Conservation (phyloP, 2,888 invertebrate species). For the Axea sp. region DNA sequence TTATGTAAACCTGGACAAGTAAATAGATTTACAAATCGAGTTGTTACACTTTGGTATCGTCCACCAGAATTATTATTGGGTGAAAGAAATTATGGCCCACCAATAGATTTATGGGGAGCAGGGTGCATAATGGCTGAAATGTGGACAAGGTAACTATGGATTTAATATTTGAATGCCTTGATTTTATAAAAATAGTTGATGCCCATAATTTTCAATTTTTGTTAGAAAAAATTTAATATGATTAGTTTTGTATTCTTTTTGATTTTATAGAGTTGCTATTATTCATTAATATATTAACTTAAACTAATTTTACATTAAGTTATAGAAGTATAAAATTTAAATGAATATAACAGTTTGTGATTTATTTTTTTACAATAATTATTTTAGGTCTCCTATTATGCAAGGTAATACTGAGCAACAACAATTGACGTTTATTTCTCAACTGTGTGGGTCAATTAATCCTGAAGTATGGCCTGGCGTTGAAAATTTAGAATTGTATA, state of each 20-base stretch:
- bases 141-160: slow-evolving; percentile 42
- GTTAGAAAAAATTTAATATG: too few species aligned
- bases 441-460: slow-evolving; percentile 91
- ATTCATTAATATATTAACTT: too few species aligned
- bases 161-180: too few species aligned
- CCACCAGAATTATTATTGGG: slow-evolving; percentile 86
- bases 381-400: slow-evolving; percentile 88
- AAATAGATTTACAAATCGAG: slow-evolving; percentile 96
- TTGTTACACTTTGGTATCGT: slow-evolving; percentile 97
- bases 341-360: too few species aligned
- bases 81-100: slow-evolving; percentile 96
- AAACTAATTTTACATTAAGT: too few species aligned
- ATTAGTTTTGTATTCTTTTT: too few species aligned
- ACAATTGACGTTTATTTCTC: slow-evolving; percentile 96
- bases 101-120: slow-evolving; percentile 98
- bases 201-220: too few species aligned
- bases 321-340: too few species aligned
- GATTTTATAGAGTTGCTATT: too few species aligned
- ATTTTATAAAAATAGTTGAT: too few species aligned
- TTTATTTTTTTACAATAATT: too few species aligned
- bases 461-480: slow-evolving; percentile 97
- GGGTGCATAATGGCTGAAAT: slow-evolving; percentile 98
- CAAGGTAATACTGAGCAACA: slow-evolving; percentile 98
- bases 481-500: slow-evolving; percentile 92
- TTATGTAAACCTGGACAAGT: slow-evolving; percentile 91